phyloP scores from a whole-genome alignment of 2,113 vertebrate species.

The Erpornis zantholeuca region DNA sequence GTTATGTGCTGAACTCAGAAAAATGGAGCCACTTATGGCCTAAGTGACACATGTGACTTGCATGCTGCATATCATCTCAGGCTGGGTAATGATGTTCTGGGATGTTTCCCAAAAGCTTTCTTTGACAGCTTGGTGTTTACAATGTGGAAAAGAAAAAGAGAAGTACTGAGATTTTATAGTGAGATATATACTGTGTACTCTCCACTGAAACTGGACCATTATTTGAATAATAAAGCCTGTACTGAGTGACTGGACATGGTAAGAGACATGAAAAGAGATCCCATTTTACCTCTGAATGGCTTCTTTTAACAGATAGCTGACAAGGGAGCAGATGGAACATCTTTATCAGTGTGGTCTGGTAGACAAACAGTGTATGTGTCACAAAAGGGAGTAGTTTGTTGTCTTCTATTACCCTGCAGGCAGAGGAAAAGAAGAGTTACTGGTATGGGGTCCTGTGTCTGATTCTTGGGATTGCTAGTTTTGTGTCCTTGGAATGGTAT shows the following conservation, averaged over 20 bases:
- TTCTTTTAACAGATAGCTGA: neutral
- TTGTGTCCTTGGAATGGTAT: neutral
- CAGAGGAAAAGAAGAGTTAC: neutral
- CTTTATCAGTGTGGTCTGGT: neutral
- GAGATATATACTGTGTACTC: neutral
- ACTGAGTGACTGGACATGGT: neutral
- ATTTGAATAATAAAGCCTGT: neutral
- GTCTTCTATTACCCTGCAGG: neutral
- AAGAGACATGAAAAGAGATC: neutral
- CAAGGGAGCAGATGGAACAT: neutral
- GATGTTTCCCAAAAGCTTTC: neutral
- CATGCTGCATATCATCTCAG: neutral
- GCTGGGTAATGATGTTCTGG: neutral
- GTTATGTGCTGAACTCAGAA: neutral
- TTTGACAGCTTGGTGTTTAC: neutral
- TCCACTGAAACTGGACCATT: neutral
- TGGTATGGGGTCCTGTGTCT: neutral
- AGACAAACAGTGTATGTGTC: neutral
- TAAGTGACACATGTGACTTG: neutral
- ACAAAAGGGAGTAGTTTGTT: neutral
- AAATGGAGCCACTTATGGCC: neutral
- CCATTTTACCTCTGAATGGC: neutral
- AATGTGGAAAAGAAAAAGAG: neutral
- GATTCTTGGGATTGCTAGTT: neutral
- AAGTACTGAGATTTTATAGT: neutral